phyloP scores from a whole-genome alignment of 2,888 invertebrate species.

The Muscina levida region DNA sequence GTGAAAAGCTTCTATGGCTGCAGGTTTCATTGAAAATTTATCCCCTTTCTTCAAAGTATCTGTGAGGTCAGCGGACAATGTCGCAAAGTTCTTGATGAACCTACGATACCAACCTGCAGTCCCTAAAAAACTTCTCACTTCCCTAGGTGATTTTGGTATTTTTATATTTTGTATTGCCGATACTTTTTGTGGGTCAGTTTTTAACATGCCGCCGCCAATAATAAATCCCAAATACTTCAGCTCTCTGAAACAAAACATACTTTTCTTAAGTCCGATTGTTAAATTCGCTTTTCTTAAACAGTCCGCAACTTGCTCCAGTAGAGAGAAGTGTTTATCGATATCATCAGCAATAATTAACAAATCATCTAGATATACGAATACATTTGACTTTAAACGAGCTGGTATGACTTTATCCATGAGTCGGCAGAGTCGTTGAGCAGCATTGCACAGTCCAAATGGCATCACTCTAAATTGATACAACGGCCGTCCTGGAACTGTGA shows the following conservation, averaged over 20 bases:
- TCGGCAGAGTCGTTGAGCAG: slow-evolving; percentile 34
- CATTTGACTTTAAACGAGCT: no score
- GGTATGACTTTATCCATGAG: slow-evolving; percentile 48
- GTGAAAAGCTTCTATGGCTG: slow-evolving; percentile 11
- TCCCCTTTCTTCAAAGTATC: background rate
- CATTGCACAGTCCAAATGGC: slow-evolving; percentile 53
- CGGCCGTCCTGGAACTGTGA: background rate
- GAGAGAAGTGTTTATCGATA: no score
- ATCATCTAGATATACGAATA: no score
- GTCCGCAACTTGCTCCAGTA: no score
- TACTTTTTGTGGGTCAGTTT: no score
- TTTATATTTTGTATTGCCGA: background rate
- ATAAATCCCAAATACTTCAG: slow-evolving; percentile 15
- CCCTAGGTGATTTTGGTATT: slow-evolving; percentile 7
- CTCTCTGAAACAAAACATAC: no score
- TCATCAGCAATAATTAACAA: no score
- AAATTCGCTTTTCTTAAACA: no score
- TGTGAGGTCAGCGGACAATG: background rate
- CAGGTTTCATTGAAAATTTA: background rate
- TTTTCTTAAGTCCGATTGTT: no score
- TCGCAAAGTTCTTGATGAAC: background rate
- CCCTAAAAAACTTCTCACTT: slow-evolving; percentile 33
- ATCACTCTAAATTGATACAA: slow-evolving; percentile 53
- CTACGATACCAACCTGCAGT: background rate
- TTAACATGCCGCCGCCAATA: background rate